phyloP scores from a whole-genome alignment of 2,797 vertebrate genomes.

The Petrocephalus schoutedeni region DNA sequence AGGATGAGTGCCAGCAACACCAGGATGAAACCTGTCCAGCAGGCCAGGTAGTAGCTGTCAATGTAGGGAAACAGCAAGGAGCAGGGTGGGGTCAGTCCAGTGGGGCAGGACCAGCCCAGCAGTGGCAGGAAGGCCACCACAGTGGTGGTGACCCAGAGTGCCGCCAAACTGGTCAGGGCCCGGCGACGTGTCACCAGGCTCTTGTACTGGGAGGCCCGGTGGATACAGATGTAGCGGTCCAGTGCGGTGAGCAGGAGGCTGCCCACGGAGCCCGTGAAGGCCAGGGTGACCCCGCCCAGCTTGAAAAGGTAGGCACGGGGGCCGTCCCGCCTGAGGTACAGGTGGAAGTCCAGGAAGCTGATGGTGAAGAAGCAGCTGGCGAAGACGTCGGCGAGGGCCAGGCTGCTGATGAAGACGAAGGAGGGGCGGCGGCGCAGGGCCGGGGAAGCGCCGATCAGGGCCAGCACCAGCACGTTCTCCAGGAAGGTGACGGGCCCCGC shows the following conservation, averaged over 20 bases:
- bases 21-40: constrained; percentile 69
- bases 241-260: constrained; percentile 83
- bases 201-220: constrained; percentile 71
- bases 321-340: constrained; percentile 51
- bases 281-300: constrained; percentile 78
- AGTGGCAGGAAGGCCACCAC: constrained; percentile 76
- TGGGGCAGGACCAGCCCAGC: constrained; percentile 82
- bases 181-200: constrained; percentile 69
- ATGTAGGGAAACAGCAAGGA: constrained; percentile 81
- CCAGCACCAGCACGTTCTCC: constrained; percentile 74
- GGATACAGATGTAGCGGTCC: constrained; percentile 86
- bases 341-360: constrained; percentile 84
- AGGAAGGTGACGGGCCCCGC: constrained; percentile 73
- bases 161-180: constrained; percentile 63
- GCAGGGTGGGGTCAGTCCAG: constrained; percentile 55
- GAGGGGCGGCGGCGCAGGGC: constrained; percentile 73
- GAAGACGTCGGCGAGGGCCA: constrained; percentile 79
- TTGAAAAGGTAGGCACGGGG: constrained; percentile 74
- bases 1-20: constrained; percentile 71
- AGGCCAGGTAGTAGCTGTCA: constrained; percentile 63
- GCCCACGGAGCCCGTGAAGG: constrained; percentile 82
- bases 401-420: constrained; percentile 81
- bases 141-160: constrained; percentile 67
- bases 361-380: constrained; percentile 79
- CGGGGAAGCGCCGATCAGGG: constrained; percentile 66